Evolutionary conservation across 2,797 vertebrate genomes (phyloP).

Genomic region (Falco concolor): DNA sequence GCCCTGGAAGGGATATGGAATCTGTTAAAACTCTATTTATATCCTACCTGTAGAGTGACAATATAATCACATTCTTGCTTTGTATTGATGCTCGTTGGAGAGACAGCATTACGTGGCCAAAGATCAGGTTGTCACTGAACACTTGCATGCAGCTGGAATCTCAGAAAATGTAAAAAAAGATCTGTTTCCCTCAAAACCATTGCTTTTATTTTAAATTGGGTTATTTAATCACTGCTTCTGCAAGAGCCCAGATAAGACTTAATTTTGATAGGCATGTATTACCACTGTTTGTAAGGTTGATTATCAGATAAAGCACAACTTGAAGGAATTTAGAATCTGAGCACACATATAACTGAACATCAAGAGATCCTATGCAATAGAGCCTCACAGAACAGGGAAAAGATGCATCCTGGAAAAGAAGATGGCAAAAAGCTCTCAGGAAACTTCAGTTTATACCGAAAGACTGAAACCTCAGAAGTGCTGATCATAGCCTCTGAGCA

Average conservation of each 20-base stretch:
- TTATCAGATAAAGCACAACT: background rate
- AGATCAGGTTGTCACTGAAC: background rate
- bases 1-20: background rate
- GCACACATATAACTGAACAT: background rate
- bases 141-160: background rate
- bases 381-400: background rate
- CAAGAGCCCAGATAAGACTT: background rate
- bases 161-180: background rate
- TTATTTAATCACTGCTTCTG: background rate
- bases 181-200: background rate
- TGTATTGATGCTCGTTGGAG: background rate
- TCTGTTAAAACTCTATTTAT: slow-evolving; percentile 42
- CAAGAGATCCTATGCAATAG: background rate
- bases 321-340: background rate
- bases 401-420: background rate
- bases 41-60: slow-evolving; percentile 8
- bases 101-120: background rate
- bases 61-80: slow-evolving; percentile 12
- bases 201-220: background rate
- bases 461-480: background rate
- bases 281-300: background rate
- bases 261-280: background rate
- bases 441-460: background rate
- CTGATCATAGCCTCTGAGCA: background rate
- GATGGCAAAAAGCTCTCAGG: background rate